These are phyloP conservation scores for Silvanus unidentatus DNA, from an alignment of 2,888 invertebrate species.

Conservation along the genomic window DNA sequence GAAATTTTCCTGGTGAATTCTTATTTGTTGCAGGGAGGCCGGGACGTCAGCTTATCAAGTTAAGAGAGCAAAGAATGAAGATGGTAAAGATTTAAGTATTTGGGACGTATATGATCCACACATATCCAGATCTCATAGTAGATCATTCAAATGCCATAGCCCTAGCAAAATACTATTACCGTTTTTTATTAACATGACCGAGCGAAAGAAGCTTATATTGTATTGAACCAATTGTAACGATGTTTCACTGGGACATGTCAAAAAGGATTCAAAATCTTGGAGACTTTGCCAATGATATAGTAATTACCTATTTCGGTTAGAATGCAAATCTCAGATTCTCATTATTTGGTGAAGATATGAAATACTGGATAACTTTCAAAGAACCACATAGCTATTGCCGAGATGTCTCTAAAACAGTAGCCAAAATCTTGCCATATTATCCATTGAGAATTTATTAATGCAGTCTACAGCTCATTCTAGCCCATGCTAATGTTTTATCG, in stretches of 20 bases:
- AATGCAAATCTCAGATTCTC: constrained; percentile 26
- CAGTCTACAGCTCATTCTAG: constrained; percentile 44
- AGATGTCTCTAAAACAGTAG: neutral
- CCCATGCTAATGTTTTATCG: constrained; percentile 47
- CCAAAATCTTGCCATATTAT: neutral
- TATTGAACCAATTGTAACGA: constrained; percentile 49
- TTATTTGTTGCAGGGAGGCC: constrained; percentile 13
- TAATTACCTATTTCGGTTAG: constrained; percentile 12
- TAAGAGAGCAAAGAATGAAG: constrained; percentile 35
- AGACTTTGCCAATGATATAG: constrained; percentile 53
- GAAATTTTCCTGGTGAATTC: constrained; percentile 11
- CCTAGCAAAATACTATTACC: constrained; percentile 52
- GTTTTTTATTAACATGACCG: constrained; percentile 36
- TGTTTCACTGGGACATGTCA: constrained; percentile 39
- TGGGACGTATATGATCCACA: constrained; percentile 50
- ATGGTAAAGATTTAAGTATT: constrained; percentile 44
- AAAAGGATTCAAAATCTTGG: constrained; percentile 49
- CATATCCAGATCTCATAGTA: constrained; percentile 43
- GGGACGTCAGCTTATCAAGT: constrained; percentile 16
- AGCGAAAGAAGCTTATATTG: constrained; percentile 54
- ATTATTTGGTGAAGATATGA: constrained; percentile 26
- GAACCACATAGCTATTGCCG: constrained; percentile 24
- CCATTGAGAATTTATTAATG: constrained; percentile 48
- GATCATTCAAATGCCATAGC: constrained; percentile 56
- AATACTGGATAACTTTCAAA: constrained; percentile 29